Conservation (phyloP, 2,888 invertebrate genomes). For the Agrochola lota region DNA sequence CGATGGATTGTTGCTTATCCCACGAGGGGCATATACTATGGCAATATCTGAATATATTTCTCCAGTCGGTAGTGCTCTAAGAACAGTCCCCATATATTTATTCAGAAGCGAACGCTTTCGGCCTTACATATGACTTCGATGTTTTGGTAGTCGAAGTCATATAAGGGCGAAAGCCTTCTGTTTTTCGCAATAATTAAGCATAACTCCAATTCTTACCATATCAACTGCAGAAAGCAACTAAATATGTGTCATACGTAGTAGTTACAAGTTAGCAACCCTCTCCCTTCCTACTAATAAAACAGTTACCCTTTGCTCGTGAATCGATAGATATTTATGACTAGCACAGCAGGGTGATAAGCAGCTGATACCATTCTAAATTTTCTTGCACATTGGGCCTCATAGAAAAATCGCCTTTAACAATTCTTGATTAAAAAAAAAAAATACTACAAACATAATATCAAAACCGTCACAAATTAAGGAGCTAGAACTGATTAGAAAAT, state of each 20-base stretch:
- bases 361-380: not conserved
- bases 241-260: slow-evolving; percentile 17
- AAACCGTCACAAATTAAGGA: not conserved
- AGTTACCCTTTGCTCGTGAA: slow-evolving; percentile 25
- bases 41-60: too few relatives aligned
- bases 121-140: not conserved
- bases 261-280: slow-evolving; percentile 16
- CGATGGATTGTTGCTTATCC: not conserved
- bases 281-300: slow-evolving; percentile 43
- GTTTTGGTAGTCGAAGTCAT: not conserved
- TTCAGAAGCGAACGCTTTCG: not conserved
- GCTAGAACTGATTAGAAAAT: too few relatives aligned
- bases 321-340: slow-evolving; percentile 38
- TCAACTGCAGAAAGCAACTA: slow-evolving; percentile 3
- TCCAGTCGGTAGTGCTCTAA: too few relatives aligned
- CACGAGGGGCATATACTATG: not conserved
- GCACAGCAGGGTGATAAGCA: slow-evolving; percentile 19
- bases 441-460: too few relatives aligned
- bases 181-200: not conserved
- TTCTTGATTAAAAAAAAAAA: not conserved
- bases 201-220: not conserved
- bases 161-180: too few relatives aligned
- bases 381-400: not conserved
- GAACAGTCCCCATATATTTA: not conserved
- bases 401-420: not conserved